Conservation (phyloP, 2,113 vertebrate species). For the Hystrix cristata region DNA sequence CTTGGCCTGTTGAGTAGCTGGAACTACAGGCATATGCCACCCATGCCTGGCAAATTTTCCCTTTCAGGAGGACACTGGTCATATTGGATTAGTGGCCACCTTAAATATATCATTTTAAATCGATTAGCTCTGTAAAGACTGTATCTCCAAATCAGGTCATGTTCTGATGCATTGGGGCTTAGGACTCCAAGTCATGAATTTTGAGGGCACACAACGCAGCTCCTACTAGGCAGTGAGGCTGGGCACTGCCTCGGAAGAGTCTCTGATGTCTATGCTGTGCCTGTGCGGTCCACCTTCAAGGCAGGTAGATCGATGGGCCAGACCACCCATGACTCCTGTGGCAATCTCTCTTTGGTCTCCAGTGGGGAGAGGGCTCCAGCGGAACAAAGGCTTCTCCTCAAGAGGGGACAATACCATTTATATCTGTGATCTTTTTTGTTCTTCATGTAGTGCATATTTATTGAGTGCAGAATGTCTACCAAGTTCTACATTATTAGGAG, state of each 20-base stretch:
- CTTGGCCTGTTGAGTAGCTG: background rate
- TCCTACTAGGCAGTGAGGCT: background rate
- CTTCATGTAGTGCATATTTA: background rate
- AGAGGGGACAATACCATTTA: background rate
- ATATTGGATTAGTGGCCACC: background rate
- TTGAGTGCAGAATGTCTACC: background rate
- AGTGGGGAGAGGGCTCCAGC: accelerated
- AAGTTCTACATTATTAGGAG: background rate
- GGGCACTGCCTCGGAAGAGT: background rate
- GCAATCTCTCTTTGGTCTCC: background rate
- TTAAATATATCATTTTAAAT: background rate
- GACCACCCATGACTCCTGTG: background rate
- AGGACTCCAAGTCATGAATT: background rate
- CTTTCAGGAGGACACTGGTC: background rate
- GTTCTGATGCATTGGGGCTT: background rate
- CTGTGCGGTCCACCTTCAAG: background rate
- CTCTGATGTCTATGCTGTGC: background rate
- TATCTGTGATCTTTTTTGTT: background rate
- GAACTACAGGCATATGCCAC: background rate
- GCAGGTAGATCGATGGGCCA: accelerated
- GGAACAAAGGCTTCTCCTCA: background rate
- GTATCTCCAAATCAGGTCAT: background rate
- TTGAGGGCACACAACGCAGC: background rate
- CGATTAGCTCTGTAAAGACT: background rate
- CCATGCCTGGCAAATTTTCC: background rate